phyloP scores from a whole-genome alignment of 2,797 vertebrate species.

The Lepus townsendii region DNA sequence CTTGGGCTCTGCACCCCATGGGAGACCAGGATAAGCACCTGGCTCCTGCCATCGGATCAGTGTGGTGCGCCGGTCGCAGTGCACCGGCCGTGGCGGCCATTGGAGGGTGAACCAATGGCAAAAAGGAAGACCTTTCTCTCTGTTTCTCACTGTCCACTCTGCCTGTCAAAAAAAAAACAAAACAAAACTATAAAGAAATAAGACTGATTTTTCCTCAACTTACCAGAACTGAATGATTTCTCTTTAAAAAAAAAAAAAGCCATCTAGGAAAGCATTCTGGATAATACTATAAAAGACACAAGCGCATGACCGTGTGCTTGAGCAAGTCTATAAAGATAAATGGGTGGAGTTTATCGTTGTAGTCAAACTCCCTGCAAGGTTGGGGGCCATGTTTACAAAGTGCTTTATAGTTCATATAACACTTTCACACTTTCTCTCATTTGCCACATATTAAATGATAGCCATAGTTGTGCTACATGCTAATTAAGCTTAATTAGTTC shows the following conservation, averaged over 20 bases:
- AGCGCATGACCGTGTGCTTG: not conserved
- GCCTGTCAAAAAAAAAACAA: too few relatives aligned
- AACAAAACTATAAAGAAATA: not conserved
- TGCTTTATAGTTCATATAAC: conserved; percentile 61
- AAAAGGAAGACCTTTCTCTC: too few relatives aligned
- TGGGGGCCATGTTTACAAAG: conserved; percentile 46
- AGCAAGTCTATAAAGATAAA: conserved; percentile 34
- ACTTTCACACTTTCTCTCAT: conserved; percentile 49
- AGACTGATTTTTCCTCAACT: conserved; percentile 60
- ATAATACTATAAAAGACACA: conserved; percentile 57
- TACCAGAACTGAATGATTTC: conserved; percentile 45
- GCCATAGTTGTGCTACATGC: conserved; percentile 57
- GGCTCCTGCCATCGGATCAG: too few relatives aligned
- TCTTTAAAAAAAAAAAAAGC: not conserved
- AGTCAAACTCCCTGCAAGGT: conserved; percentile 16
- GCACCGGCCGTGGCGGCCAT: too few relatives aligned
- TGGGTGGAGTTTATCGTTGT: conserved; percentile 22
- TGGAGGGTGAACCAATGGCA: too few relatives aligned
- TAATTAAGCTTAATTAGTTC: conserved; percentile 68
- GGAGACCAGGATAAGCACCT: too few relatives aligned
- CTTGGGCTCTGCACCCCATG: too few relatives aligned
- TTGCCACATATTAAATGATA: conserved; percentile 69
- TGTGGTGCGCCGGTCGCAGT: too few relatives aligned
- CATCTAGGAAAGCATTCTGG: conserved; percentile 43
- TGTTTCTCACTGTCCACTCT: too few relatives aligned